Base-by-base conservation (phyloP, 2,113 vertebrate genomes). In the Melanerpes formicivorus region DNA sequence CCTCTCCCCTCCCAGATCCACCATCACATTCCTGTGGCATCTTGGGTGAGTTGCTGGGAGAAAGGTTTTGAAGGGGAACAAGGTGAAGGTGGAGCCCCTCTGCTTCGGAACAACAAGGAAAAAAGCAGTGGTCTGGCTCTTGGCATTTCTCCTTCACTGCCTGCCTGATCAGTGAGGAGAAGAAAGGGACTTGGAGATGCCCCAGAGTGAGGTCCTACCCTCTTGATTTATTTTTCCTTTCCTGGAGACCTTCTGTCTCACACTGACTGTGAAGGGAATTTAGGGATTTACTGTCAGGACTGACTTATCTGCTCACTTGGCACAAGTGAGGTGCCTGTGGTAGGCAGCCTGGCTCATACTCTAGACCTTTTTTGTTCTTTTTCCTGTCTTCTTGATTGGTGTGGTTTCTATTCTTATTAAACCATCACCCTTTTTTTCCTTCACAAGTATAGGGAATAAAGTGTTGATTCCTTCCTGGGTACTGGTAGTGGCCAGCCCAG, bases 261-360 rank as follows among this genome's bases (percentile, higher is more conserved):
- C 25, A 11, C 55, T 89, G 87, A 40, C 71, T 80, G 79, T 72
- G 67, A 75, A 93, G 75, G 26, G 64, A 90, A 66, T 70, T 65
- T 18, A 82, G 87, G 91, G 87, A 91, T 93, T 96, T 96, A 65
- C 90, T 82, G 87, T 82, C 37, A 18, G 84, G 71, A 42, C 59
- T 93, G 84, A 63, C 87, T 95, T 96, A 96, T 84, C 94, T 95
- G 71, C 75, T 93, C 78, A 32, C 84, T 93, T 95, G 95, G 91
- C 93, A 50, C 8, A 18, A 46, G 66, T 2, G 42, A 92, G 60
- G 79, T 95, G 84, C 75, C 56, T 91, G 91, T 82, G 91, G 91
- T 93, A 82, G 81, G 89, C 91, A 95, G 84, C 71, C 84, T 93
- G 89, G 90, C 79, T 92, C 46, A 27, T 66, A 77, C 18, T 9